A percentile compares a stretch with the other conserved stretches of the same genome.
These are phyloP conservation scores for Cephus cinctus DNA, from an alignment of 1,140 invertebrate species.

Conservation along the genomic window DNA sequence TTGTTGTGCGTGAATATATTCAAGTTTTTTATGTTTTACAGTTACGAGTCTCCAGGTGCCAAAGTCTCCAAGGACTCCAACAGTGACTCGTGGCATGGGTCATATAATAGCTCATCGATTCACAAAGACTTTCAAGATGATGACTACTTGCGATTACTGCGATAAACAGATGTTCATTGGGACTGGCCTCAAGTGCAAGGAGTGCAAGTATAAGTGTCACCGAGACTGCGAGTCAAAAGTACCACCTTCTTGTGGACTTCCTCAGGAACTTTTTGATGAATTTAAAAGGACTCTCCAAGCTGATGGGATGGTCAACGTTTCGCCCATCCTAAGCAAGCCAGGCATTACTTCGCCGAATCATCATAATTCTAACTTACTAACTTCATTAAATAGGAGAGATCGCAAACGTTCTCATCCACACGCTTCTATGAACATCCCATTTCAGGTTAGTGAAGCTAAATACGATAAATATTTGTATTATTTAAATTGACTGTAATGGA, in stretches of 20 bases:
- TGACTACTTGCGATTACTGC: conserved; percentile 88
- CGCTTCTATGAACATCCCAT: conserved; percentile 61
- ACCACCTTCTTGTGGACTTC: conserved; percentile 87
- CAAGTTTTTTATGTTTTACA: conserved; percentile 21
- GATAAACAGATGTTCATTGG: conserved; percentile 89
- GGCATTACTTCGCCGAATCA: conserved; percentile 51
- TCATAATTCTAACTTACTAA: conserved; percentile 42
- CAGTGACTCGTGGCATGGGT: conserved; percentile 74
- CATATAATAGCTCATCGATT: conserved; percentile 92
- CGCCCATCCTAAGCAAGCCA: conserved; percentile 46
- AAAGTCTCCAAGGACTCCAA: conserved; percentile 73
- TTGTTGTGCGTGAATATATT: conserved; percentile 5
- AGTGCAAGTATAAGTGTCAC: conserved; percentile 95
- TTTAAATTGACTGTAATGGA: conserved; percentile 3
- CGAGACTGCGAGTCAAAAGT: conserved; percentile 89
- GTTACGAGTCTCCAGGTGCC: conserved; percentile 64
- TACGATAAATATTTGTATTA: conserved; percentile 5
- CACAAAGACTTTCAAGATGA: conserved; percentile 83
- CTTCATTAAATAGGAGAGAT: conserved; percentile 42
- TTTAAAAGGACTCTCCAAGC: conserved; percentile 70
- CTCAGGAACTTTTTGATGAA: conserved; percentile 77
- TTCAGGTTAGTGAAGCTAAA: conserved; percentile 60
- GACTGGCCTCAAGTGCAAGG: conserved; percentile 83
- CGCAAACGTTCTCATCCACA: conserved; percentile 61
- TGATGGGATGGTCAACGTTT: conserved; percentile 54